Base-by-base conservation (phyloP, 2,888 invertebrate genomes). In the Lagria hirta region DNA sequence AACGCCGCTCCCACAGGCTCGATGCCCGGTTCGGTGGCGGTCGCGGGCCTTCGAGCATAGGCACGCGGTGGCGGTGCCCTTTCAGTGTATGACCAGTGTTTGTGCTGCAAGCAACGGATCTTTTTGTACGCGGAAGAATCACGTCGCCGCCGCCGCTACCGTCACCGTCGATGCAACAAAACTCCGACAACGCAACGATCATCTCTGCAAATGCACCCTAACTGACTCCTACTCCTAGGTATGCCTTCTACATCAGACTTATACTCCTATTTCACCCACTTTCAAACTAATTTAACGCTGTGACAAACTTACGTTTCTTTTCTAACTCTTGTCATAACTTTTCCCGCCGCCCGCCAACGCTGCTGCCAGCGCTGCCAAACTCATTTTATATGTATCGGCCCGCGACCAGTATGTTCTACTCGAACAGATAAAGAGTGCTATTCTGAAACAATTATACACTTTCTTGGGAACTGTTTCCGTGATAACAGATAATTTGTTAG, bases 1-100 rank as follows among this genome's bases (percentile, higher is more conserved):
- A 61, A 62, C 62, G 66, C 67, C 68, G 65, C 65, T 68, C 66
- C 67, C 65, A 67, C 64, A 62, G 61, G 60, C 64, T 63, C 64
- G 61, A 53, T 51, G 58, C 55, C 62, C 55, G 60, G 58, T 57
- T 63, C 62, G 63, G 65, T 54, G 55, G 43, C 52, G 55, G 54
- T 56, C 59, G 59, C 51, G 43, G 53, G 38, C 51, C 48, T 49
- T 52, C 54, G 57, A 56, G 51, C 54, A 43, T 41, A 50, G 56
- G 59, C 57, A 53, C 55, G 59, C 54, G 56, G 28, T 46, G 48
- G 59, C 54, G 56, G 42, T 50, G 52, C 52, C 54, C 51, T 54
- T 60, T 51, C 57, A 57, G 61, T 61, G 43, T 51, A 58, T 52
- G 58, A 49, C 58, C 58, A 57, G 58, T 60, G 55, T 44, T 55